These are phyloP conservation scores for Eristalis arbustorum DNA, from an alignment of 2,888 invertebrate species.

Conservation along the genomic window DNA sequence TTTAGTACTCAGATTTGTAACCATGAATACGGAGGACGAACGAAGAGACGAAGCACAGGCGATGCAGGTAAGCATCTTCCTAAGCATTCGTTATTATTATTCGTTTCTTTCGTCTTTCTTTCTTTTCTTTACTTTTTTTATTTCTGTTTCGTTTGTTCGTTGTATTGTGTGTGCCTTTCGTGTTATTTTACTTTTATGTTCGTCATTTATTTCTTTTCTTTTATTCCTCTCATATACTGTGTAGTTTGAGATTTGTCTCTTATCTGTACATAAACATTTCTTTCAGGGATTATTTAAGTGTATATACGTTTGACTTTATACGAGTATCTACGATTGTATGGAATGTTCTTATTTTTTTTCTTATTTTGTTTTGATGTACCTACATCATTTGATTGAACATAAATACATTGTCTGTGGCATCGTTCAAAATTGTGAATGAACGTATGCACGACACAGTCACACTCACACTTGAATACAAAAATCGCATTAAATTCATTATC, in stretches of 20 bases:
- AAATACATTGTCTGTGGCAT: slow-evolving; percentile 8
- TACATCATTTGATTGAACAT: slow-evolving; percentile 40
- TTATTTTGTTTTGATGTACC: slow-evolving; percentile 3
- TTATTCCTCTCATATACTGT: slow-evolving; percentile 6
- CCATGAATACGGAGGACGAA: slow-evolving; percentile 99
- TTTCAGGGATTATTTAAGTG: slow-evolving; percentile 9
- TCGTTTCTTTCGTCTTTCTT: background rate
- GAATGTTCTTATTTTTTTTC: slow-evolving; percentile 24
- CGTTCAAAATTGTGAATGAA: background rate
- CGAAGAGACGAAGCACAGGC: slow-evolving; percentile 97
- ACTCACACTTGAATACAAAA: slow-evolving; percentile 16
- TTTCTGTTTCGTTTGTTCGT: slow-evolving; percentile 23
- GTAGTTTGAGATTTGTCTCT: slow-evolving; percentile 24
- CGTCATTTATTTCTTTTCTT: slow-evolving; percentile 22
- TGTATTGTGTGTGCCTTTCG: slow-evolving; percentile 35
- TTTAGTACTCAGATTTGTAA: slow-evolving; percentile 96
- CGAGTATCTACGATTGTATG: slow-evolving; percentile 16
- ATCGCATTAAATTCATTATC: background rate
- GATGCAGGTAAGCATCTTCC: slow-evolving; percentile 85
- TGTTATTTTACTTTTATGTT: slow-evolving; percentile 27
- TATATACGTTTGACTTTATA: slow-evolving; percentile 18
- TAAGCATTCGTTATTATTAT: slow-evolving; percentile 1
- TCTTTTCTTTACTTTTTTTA: slow-evolving; percentile 21
- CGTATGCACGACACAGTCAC: slow-evolving; percentile 12
- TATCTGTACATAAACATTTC: background rate